Percentiles rank a stretch among this genome's conserved stretches.
Evolutionary conservation across 2,113 vertebrate genomes (phyloP).

Genomic region (Myanophis thanlyinensis): DNA sequence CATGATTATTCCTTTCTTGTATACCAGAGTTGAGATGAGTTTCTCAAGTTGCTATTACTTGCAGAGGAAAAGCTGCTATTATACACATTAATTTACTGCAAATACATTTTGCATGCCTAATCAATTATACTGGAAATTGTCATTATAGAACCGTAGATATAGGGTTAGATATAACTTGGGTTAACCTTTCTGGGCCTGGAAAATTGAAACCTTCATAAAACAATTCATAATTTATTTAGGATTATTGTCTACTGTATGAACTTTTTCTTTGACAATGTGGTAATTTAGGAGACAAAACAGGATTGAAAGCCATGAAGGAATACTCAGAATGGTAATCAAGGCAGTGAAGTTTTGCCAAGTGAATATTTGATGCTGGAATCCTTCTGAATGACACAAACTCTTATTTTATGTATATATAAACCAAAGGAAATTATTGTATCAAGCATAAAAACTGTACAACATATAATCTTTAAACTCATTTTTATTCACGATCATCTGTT

Average conservation of each 20-base stretch:
- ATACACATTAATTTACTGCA: background rate
- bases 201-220: background rate
- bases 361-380: background rate
- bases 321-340: background rate
- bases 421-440: background rate
- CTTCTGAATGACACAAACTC: background rate
- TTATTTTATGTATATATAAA: background rate
- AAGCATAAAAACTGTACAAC: background rate
- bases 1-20: background rate
- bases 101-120: background rate
- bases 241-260: background rate
- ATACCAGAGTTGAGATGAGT: background rate
- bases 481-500: background rate
- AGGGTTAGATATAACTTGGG: too few relatives aligned
- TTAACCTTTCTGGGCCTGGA: background rate
- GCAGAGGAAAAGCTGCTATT: background rate
- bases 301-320: background rate
- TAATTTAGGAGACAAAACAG: background rate
- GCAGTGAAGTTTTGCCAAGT: background rate
- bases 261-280: background rate
- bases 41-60: background rate
- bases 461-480: background rate
- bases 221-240: background rate
- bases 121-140: background rate
- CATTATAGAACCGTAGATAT: background rate